A percentile compares a stretch with the other conserved stretches of the same genome.
phyloP scores from a whole-genome alignment of 2,888 invertebrate species.

The Ormyrus pomaceus region DNA sequence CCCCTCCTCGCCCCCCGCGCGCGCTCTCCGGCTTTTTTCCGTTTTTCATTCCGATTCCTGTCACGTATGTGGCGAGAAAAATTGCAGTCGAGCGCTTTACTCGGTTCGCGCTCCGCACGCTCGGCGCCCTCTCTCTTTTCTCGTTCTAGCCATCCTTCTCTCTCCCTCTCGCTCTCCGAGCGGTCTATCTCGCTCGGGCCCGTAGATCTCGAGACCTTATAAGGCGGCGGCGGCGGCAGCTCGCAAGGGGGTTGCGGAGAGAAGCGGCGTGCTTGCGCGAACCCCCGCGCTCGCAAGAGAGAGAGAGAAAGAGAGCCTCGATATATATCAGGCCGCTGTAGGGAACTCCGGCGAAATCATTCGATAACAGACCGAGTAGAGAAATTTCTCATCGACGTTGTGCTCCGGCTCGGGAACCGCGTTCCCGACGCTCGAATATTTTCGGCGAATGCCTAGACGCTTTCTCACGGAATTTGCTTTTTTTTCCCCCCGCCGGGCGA shows the following conservation, averaged over 20 bases:
- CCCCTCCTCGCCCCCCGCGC: background rate
- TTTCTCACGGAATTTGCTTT: background rate
- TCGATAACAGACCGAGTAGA: conserved; percentile 51
- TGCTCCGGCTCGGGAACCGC: background rate
- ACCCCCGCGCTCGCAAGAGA: conserved; percentile 28
- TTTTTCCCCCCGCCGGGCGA: background rate
- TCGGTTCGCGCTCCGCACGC: conserved; percentile 75
- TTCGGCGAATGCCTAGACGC: conserved; percentile 1
- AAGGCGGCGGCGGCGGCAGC: conserved; percentile 51
- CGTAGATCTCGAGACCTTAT: conserved; percentile 58
- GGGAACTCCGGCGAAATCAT: conserved; percentile 43
- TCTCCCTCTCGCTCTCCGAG: conserved; percentile 52
- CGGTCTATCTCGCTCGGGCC: conserved; percentile 56
- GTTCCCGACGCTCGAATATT: conserved; percentile 29
- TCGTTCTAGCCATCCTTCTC: conserved; percentile 46
- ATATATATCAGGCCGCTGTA: conserved; percentile 28
- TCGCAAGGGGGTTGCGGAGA: conserved; percentile 55
- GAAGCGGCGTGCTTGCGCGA: conserved; percentile 57
- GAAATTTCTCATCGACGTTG: conserved; percentile 49
- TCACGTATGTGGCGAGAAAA: conserved; percentile 76
- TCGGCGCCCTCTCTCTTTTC: conserved; percentile 61
- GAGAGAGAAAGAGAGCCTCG: conserved; percentile 1
- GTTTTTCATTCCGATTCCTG: conserved; percentile 72
- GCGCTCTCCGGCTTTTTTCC: conserved; percentile 42
- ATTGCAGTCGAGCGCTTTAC: conserved; percentile 76